Conservation (phyloP, 1,140 invertebrate genomes). For the Dendrolimus punctatus region DNA sequence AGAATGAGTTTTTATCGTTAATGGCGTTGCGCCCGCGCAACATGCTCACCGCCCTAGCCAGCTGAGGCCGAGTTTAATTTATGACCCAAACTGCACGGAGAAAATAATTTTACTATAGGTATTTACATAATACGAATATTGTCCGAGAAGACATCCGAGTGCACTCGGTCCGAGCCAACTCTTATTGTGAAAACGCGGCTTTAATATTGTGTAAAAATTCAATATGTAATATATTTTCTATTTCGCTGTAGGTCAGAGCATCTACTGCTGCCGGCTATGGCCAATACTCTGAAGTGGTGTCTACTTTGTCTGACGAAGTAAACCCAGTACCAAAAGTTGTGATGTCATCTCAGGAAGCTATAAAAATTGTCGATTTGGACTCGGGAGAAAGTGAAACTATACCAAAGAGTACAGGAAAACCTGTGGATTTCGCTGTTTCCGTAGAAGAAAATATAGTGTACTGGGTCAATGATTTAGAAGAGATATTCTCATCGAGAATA, state of each 20-base stretch:
- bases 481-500: conserved; percentile 79
- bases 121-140: no score
- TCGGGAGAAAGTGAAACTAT: conserved; percentile 73
- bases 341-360: conserved; percentile 79
- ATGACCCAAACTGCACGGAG: no score
- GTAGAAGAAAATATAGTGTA: conserved; percentile 82
- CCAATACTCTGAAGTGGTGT: conserved; percentile 75
- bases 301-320: conserved; percentile 76
- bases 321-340: conserved; percentile 85
- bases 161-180: no score
- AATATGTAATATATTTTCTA: no score
- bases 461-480: conserved; percentile 88
- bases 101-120: no score
- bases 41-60: no score
- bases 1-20: no score
- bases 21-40: no score
- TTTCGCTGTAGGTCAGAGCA: conserved; percentile 77
- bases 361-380: conserved; percentile 84
- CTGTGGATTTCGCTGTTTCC: conserved; percentile 76
- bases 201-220: no score
- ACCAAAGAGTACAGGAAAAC: conserved; percentile 74
- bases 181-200: no score
- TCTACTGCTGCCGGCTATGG: conserved; percentile 84
- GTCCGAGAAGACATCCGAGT: no score
- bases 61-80: no score